These are phyloP conservation scores for Brachyrhaphis roseni DNA, from an alignment of 2,797 vertebrate genomes.

Conservation along the genomic window DNA sequence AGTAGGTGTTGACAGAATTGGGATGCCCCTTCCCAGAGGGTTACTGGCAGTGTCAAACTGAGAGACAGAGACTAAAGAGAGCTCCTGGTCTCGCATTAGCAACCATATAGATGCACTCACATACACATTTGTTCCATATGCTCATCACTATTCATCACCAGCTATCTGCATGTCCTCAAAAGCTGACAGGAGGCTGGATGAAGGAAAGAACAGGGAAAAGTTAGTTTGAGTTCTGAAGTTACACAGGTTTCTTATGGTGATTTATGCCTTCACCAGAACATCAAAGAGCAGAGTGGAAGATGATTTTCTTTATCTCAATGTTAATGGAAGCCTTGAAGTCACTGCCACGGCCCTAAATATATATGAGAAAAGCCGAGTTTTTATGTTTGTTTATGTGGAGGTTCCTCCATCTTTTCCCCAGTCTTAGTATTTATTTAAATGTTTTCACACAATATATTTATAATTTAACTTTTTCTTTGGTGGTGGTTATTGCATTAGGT, in stretches of 20 bases:
- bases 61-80: constrained; percentile 48
- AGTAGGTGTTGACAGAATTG: constrained; percentile 68
- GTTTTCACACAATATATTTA: too few relatives aligned
- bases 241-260: background rate
- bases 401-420: too few relatives aligned
- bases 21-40: constrained; percentile 69
- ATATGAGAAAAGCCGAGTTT: too few relatives aligned
- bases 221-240: constrained; percentile 32
- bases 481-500: too few relatives aligned
- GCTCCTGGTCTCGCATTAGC: constrained; percentile 46
- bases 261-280: constrained; percentile 1
- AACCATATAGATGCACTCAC: constrained; percentile 16
- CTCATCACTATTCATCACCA: constrained; percentile 72
- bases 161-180: constrained; percentile 55
- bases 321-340: background rate
- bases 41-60: constrained; percentile 39
- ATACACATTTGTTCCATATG: constrained; percentile 59
- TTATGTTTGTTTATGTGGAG: too few relatives aligned
- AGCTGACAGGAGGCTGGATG: constrained; percentile 45
- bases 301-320: background rate
- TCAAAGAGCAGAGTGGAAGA: background rate
- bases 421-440: too few relatives aligned
- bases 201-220: constrained; percentile 6
- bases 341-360: background rate
- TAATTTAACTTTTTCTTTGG: too few relatives aligned